These are phyloP conservation scores for Zaprionus bogoriensis DNA, from an alignment of 2,888 invertebrate genomes.

Conservation along the genomic window DNA sequence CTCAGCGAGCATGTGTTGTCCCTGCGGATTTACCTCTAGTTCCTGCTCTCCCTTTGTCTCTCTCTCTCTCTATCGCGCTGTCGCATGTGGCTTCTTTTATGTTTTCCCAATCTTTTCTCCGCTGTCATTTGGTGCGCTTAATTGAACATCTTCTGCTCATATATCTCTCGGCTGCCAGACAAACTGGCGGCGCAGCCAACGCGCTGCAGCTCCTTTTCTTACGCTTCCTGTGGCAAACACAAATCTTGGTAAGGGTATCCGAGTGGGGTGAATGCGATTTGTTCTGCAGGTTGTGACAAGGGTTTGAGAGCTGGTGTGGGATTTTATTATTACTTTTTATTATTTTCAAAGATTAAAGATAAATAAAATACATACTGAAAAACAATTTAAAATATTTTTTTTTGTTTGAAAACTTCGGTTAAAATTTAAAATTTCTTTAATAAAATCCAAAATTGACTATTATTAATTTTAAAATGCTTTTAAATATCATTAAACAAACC, in stretches of 20 bases:
- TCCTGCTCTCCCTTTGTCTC: not conserved
- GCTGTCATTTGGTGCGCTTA: not conserved
- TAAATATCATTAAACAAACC: too few relatives aligned
- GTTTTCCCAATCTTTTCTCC: not conserved
- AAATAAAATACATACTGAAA: too few relatives aligned
- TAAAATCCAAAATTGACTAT: too few relatives aligned
- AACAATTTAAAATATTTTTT: too few relatives aligned
- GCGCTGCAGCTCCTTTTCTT: not conserved
- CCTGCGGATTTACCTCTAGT: not conserved
- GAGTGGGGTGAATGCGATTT: too few relatives aligned
- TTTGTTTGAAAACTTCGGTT: too few relatives aligned
- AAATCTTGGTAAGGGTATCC: slow-evolving; percentile 3
- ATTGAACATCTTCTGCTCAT: not conserved
- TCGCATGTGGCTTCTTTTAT: too few relatives aligned
- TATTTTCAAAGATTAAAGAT: too few relatives aligned
- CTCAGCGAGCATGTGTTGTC: not conserved
- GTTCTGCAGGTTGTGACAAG: not conserved
- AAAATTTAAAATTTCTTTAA: too few relatives aligned
- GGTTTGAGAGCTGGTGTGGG: not conserved
- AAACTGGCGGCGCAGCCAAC: not conserved
- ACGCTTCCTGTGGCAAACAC: slow-evolving; percentile 5
- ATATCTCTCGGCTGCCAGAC: slow-evolving; percentile 8
- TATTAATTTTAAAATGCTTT: too few relatives aligned
- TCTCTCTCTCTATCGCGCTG: not conserved
- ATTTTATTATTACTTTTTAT: too few relatives aligned